These are phyloP conservation scores for Synanthedon formicaeformis DNA, from an alignment of 2,888 invertebrate species.

Conservation along the genomic window DNA sequence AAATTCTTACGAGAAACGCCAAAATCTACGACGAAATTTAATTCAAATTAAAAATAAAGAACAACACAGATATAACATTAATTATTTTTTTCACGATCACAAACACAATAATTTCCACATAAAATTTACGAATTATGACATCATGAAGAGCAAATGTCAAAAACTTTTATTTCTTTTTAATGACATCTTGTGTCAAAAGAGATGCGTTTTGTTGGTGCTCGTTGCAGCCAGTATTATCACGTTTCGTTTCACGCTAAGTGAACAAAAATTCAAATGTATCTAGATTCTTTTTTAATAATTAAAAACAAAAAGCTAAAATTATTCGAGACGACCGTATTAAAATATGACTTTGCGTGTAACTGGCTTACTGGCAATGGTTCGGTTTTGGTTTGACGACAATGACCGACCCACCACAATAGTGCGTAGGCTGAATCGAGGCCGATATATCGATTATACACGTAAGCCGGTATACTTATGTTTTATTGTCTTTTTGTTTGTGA, in stretches of 20 bases:
- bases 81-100: too few relatives aligned
- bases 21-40: too few relatives aligned
- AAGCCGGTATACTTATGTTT: conserved; percentile 9
- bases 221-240: conserved; percentile 34
- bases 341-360: conserved; percentile 5
- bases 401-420: conserved; percentile 36
- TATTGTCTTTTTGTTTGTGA: conserved; percentile 35
- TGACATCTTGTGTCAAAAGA: conserved; percentile 3
- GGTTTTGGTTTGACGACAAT: conserved; percentile 33
- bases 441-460: conserved; percentile 34
- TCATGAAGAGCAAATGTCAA: conserved; percentile 41
- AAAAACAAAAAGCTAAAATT: too few relatives aligned
- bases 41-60: too few relatives aligned
- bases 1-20: too few relatives aligned
- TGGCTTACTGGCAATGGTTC: conserved; percentile 1
- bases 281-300: too few relatives aligned
- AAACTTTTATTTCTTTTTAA: conserved; percentile 35
- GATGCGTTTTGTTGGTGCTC: conserved; percentile 21
- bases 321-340: neutral
- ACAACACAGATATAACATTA: too few relatives aligned
- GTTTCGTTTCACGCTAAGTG: conserved; percentile 55
- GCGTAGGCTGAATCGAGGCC: conserved; percentile 54
- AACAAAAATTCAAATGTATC: conserved; percentile 2
- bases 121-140: conserved; percentile 38
- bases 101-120: conserved; percentile 22